These are phyloP conservation scores for Thunnus thynnus DNA, from an alignment of 2,113 vertebrate species.

Conservation along the genomic window DNA sequence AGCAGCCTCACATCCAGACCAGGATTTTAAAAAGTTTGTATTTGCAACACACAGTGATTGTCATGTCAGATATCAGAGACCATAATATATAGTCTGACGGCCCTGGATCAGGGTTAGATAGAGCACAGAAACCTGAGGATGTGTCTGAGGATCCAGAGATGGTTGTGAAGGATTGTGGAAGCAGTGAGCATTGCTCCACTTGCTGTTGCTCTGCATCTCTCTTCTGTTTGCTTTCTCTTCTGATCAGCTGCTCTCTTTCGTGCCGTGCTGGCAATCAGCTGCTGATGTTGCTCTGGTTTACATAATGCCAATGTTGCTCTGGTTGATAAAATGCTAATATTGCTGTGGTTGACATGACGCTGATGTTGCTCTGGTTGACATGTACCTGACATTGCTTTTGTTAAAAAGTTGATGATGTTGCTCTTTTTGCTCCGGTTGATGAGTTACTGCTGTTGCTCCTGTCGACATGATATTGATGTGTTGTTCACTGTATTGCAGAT, in stretches of 20 bases:
- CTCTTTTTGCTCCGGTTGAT: conserved; percentile 6
- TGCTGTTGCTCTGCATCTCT: conserved; percentile 31
- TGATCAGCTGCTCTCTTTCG: conserved; percentile 61
- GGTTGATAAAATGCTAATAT: conserved; percentile 52
- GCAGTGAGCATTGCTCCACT: neutral
- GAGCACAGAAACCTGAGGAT: neutral
- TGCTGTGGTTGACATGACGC: conserved; percentile 38
- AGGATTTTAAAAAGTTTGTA: neutral
- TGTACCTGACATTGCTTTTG: conserved; percentile 29
- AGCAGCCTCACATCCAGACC: neutral
- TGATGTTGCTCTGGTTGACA: conserved; percentile 35
- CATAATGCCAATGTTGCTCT: conserved; percentile 46
- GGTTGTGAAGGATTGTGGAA: neutral
- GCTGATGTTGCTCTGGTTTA: conserved; percentile 51
- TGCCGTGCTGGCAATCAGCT: conserved; percentile 50
- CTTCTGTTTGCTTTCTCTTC: conserved; percentile 59
- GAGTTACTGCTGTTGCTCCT: conserved; percentile 11
- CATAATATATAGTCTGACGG: neutral
- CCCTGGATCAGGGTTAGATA: neutral
- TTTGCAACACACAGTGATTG: neutral
- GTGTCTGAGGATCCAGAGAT: neutral
- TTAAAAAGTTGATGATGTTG: conserved; percentile 40
- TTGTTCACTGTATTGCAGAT: conserved; percentile 43
- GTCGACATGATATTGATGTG: conserved; percentile 34
- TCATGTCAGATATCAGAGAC: neutral